A percentile compares a stretch with the other conserved stretches of the same genome.
phyloP scores from a whole-genome alignment of 1,140 invertebrate genomes.

The Anastatus disparis region DNA sequence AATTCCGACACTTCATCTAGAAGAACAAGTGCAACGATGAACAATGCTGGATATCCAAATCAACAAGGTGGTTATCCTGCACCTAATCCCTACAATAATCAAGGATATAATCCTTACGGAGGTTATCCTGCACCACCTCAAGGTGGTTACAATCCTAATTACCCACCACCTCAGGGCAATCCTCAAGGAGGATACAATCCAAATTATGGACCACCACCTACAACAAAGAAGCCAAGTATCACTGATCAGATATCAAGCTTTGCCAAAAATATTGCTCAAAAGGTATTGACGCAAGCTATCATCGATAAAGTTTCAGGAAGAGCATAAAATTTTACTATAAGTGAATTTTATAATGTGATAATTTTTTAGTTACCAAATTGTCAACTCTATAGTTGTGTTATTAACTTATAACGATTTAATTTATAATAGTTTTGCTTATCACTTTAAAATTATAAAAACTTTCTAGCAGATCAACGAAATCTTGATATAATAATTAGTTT shows the following conservation, averaged over 20 bases:
- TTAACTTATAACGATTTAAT: too few relatives aligned
- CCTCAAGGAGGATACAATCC: slow-evolving; percentile 41
- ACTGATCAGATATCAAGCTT: slow-evolving; percentile 52
- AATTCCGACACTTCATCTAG: not conserved
- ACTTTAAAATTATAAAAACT: too few relatives aligned
- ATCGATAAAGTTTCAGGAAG: slow-evolving; percentile 52
- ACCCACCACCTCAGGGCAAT: too few relatives aligned
- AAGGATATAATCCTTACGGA: slow-evolving; percentile 29
- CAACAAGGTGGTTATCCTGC: slow-evolving; percentile 21
- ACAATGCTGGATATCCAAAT: slow-evolving; percentile 35
- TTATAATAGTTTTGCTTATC: too few relatives aligned
- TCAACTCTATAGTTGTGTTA: too few relatives aligned
- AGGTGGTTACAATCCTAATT: slow-evolving; percentile 42
- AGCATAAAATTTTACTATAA: too few relatives aligned
- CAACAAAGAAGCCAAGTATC: slow-evolving; percentile 54
- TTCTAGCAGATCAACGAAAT: too few relatives aligned
- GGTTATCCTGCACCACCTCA: slow-evolving; percentile 40
- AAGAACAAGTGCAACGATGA: slow-evolving; percentile 20
- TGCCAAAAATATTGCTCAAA: slow-evolving; percentile 55
- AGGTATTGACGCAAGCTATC: slow-evolving; percentile 54
- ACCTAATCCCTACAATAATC: slow-evolving; percentile 25
- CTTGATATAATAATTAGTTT: too few relatives aligned
- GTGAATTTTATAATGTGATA: too few relatives aligned
- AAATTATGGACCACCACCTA: slow-evolving; percentile 41
- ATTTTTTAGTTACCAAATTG: too few relatives aligned